A percentile compares a stretch with the other conserved stretches of the same genome.
Evolutionary conservation across 2,113 vertebrate genomes (phyloP).

Genomic region (Hypocryptadius cinnamomeus): DNA sequence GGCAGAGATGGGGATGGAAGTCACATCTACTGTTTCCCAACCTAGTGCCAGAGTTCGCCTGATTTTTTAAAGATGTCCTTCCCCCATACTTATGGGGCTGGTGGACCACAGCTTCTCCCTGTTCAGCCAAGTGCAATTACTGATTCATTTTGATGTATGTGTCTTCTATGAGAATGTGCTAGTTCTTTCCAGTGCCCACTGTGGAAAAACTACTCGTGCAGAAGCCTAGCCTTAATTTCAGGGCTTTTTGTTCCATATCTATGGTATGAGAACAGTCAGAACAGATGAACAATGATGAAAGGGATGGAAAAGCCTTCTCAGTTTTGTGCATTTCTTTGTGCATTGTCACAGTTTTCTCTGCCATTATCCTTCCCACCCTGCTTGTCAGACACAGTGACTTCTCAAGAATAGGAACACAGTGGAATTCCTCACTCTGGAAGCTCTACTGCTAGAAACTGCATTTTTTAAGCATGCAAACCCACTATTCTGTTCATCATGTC

Average conservation of each 20-base stretch:
- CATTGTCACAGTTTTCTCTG: neutral
- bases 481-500: neutral
- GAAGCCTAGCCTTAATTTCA: neutral
- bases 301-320: neutral
- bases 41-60: neutral
- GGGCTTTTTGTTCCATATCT: neutral
- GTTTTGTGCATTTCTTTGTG: neutral
- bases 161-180: neutral
- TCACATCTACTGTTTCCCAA: neutral
- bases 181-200: neutral
- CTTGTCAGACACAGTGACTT: neutral
- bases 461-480: neutral
- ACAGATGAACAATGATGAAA: neutral
- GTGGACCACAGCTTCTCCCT: neutral
- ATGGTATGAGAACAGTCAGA: neutral
- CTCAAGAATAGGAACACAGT: neutral
- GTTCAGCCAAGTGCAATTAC: neutral
- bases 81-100: neutral
- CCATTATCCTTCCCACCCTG: neutral
- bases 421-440: neutral
- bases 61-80: neutral
- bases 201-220: neutral
- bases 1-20: neutral
- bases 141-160: neutral
- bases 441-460: neutral